phyloP scores from a whole-genome alignment of 2,113 vertebrate genomes.

The Narcine bancroftii region DNA sequence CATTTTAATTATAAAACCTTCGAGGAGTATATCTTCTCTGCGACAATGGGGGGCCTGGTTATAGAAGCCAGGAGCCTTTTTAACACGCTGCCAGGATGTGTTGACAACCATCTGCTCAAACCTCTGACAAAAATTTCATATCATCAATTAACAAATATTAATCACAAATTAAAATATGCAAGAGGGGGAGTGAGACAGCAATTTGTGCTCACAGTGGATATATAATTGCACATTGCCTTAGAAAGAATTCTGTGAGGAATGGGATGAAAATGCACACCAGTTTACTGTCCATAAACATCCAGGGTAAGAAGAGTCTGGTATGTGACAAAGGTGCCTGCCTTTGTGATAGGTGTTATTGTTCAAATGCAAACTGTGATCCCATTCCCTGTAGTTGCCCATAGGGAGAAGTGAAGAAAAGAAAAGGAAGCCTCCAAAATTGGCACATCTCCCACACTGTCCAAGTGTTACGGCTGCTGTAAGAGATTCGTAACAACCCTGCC shows the following conservation, averaged over 20 bases:
- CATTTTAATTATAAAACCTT: slow-evolving; percentile 24
- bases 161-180: background rate
- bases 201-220: background rate
- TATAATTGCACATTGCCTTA: background rate
- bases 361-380: background rate
- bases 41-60: background rate
- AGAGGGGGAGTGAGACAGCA: background rate
- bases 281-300: background rate
- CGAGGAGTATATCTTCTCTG: background rate
- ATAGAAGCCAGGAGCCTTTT: slow-evolving; percentile 10
- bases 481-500: background rate
- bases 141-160: background rate
- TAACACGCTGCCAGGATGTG: background rate
- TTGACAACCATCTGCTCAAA: slow-evolving; percentile 14
- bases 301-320: background rate
- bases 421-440: background rate
- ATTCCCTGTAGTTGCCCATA: no score
- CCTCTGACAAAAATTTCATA: background rate
- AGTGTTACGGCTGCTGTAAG: background rate
- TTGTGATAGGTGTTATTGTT: background rate
- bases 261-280: background rate
- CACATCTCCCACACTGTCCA: background rate
- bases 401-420: background rate
- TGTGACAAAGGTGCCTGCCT: background rate
- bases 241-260: background rate